Evolutionary conservation across 2,797 vertebrate species (phyloP), one percentile per base, ranked within the genome.

Genomic region (Scleropages formosus): DNA sequence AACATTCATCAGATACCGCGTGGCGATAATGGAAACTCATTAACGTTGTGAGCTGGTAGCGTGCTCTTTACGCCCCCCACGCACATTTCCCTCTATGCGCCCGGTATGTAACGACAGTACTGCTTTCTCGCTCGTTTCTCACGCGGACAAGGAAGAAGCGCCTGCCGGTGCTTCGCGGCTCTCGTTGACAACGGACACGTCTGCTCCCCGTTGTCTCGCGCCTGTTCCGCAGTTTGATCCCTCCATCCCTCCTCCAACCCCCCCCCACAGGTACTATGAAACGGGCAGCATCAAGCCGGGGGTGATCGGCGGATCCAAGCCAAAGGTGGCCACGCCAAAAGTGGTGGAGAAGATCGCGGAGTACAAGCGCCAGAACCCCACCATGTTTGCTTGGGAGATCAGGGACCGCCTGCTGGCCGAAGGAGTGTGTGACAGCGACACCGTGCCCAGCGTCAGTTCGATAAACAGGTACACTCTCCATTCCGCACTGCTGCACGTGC

Each of bases 371-470:
- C 95, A 97, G 84, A 97, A 96, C 75, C 95, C 95, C 1, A 96
- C 95, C 72, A 96, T 97, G 95, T 96, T 97, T 10, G 95, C 95
- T 20, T 96, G 95, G 95, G 95, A 97, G 86, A 97, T 97, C 83
- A 86, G 95, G 59, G 95, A 97, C 87, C 84, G 95, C 11, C 92
- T 97, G 74, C 82, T 97, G 83, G 90, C 95, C 0, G 95, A 97
- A 80, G 94, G 93, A 0, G 94, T 96, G 78, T 97, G 95, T 73
- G 94, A 96, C 86, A 89, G 91, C 0, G 95, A 96, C 89, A 96
- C 94, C 0, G 95, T 97, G 75, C 95, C 95, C 82, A 96, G 95
- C 31, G 95, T 97, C 82, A 95, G 95, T 89, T 97, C 95, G 85
- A 96, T 96, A 82, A 97, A 97, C 91, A 94, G 95, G 95, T 96